These are phyloP conservation scores for Mola mola DNA, from an alignment of 2,113 vertebrate species.

Conservation along the genomic window DNA sequence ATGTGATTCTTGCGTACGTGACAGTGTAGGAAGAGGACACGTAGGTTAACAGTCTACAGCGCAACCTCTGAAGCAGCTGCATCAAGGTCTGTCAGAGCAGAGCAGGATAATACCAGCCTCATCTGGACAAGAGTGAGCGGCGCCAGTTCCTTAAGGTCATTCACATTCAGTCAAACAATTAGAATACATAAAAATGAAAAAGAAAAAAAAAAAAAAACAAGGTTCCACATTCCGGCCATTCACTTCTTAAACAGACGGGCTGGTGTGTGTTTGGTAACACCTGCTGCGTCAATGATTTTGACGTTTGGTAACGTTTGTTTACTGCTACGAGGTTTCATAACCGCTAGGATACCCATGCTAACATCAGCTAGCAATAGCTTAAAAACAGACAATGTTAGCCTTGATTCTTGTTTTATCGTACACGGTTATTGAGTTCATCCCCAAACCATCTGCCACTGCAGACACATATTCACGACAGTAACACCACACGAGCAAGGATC, in stretches of 20 bases:
- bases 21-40: background rate
- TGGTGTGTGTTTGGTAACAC: background rate
- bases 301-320: slow-evolving; percentile 29
- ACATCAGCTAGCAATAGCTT: slow-evolving; percentile 5
- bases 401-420: background rate
- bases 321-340: slow-evolving; percentile 41
- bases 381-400: background rate
- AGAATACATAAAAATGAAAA: no score
- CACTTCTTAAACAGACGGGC: no score
- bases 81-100: no score
- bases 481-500: no score
- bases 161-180: background rate
- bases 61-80: slow-evolving; percentile 8
- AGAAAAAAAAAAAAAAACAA: background rate
- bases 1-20: background rate
- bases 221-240: background rate
- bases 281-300: background rate
- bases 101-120: slow-evolving; percentile 44
- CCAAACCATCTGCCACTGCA: no score
- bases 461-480: no score
- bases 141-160: slow-evolving; percentile 32
- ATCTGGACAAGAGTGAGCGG: slow-evolving; percentile 11
- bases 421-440: no score
- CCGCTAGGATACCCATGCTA: slow-evolving; percentile 39
- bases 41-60: background rate